phyloP scores from a whole-genome alignment of 1,140 invertebrate species.

The Acromyrmex charruanus region DNA sequence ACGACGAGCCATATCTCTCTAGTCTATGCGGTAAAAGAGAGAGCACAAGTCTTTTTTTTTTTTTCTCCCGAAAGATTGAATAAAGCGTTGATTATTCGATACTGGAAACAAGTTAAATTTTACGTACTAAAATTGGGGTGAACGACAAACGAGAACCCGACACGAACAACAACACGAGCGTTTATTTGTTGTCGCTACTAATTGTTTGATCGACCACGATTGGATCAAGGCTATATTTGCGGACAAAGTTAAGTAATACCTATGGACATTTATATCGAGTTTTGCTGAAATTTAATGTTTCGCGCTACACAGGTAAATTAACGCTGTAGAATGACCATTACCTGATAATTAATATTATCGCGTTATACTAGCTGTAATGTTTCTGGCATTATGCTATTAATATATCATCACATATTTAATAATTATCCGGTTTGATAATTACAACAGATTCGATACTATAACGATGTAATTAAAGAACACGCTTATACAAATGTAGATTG shows the following conservation, averaged over 20 bases:
- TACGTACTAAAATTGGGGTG: conserved; percentile 39
- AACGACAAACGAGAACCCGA: neutral
- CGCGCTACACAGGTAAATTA: conserved; percentile 47
- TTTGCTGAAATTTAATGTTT: conserved; percentile 64
- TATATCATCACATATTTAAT: conserved; percentile 64
- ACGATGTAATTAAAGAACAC: conserved; percentile 68
- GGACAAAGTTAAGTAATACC: conserved; percentile 55
- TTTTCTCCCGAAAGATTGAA: neutral
- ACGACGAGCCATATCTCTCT: conserved; percentile 4
- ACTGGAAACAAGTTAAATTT: conserved; percentile 49
- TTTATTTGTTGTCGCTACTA: conserved; percentile 60
- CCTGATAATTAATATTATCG: conserved; percentile 62
- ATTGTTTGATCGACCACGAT: conserved; percentile 60
- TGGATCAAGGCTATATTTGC: conserved; percentile 56
- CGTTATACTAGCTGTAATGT: conserved; percentile 56
- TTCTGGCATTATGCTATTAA: conserved; percentile 59
- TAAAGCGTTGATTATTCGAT: conserved; percentile 38
- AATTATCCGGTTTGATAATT: conserved; percentile 72
- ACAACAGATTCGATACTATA: conserved; percentile 69
- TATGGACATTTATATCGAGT: conserved; percentile 38
- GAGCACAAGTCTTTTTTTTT: neutral
- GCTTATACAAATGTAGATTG: conserved; percentile 48
- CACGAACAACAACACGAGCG: conserved; percentile 3
- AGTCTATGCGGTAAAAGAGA: neutral
- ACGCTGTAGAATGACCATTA: conserved; percentile 43